A percentile compares a stretch with the other conserved stretches of the same genome.
Conservation (phyloP, 2,113 vertebrate genomes). For the Balaeniceps rex region DNA sequence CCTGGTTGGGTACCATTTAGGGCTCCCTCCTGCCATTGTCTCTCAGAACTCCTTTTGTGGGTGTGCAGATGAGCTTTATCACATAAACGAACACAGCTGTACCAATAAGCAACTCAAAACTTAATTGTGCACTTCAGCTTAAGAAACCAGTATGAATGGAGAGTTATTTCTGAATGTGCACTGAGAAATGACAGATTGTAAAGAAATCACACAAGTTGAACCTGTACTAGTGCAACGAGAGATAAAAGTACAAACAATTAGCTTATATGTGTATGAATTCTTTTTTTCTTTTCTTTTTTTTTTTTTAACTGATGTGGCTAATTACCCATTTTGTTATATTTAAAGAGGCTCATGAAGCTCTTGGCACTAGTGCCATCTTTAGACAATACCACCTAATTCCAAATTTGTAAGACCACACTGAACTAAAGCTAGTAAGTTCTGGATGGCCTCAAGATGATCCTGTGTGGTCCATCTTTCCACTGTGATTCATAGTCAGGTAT, state of each 20-base stretch:
- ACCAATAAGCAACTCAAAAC: background rate
- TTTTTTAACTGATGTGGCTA: background rate
- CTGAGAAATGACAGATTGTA: background rate
- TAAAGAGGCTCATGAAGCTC: background rate
- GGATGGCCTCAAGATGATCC: background rate
- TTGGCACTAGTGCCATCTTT: background rate
- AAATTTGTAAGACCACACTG: background rate
- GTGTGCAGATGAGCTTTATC: background rate
- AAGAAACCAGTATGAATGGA: background rate
- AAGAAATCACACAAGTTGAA: background rate
- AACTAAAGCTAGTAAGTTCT: background rate
- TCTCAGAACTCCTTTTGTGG: background rate
- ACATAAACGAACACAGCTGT: background rate
- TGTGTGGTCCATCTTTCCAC: background rate
- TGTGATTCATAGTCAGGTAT: background rate
- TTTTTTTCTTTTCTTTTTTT: background rate
- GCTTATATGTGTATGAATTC: background rate
- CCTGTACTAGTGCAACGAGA: background rate
- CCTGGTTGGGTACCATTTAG: background rate
- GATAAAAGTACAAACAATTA: background rate
- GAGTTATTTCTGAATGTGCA: background rate
- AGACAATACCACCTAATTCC: background rate
- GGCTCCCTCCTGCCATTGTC: background rate
- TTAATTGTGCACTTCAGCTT: background rate
- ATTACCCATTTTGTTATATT: background rate